Evolutionary conservation across 2,888 invertebrate species (phyloP), one percentile per base, ranked within the genome.

Genomic region (Melipona beecheii): DNA sequence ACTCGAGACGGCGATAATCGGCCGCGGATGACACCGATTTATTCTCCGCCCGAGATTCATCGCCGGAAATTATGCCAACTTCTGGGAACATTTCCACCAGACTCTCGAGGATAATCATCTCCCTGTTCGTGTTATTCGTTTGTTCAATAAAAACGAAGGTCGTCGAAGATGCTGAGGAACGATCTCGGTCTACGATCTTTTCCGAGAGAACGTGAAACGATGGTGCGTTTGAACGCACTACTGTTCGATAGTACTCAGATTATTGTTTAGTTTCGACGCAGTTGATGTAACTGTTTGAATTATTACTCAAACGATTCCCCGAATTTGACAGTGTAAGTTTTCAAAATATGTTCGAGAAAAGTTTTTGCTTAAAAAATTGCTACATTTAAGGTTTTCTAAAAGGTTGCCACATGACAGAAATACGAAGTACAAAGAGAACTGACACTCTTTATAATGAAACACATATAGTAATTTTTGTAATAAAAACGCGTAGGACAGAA

Each of bases 21-120:
- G 19, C 56, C 77, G 70, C 73, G 65, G 71, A 84, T 86, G 88
- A 84, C 88, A 86, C 72, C 75, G 78, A 85, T 81, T 75, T 78
- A 79, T 78, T 73, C 52, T 9, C 36, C 54, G 69, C 64, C 73
- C 69, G 71, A 65, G 68, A 83, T 86, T 69, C 60, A 56, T 54
- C 66, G 50, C 50, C 79, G 86, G 78, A 86, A 80, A 75, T 85
- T 71, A 76, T 77, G 72, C 64, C 64, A 27, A 52, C 31, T 50
- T 72, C 73, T 77, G 66, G 58, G 79, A 80, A 83, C 43, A 50
- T 52, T 52, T 52, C 64, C 64, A 27, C 17, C 17, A 52, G 68
- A 17, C 58, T 17, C 49, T 31, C 49, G 43, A 21, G 50, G 69
- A 17, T 69, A 69, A 69, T 69, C 69, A 21, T 24, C 66, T 11